These are phyloP conservation scores for Megalopta genalis DNA, from an alignment of 1,140 invertebrate genomes.

Conservation along the genomic window DNA sequence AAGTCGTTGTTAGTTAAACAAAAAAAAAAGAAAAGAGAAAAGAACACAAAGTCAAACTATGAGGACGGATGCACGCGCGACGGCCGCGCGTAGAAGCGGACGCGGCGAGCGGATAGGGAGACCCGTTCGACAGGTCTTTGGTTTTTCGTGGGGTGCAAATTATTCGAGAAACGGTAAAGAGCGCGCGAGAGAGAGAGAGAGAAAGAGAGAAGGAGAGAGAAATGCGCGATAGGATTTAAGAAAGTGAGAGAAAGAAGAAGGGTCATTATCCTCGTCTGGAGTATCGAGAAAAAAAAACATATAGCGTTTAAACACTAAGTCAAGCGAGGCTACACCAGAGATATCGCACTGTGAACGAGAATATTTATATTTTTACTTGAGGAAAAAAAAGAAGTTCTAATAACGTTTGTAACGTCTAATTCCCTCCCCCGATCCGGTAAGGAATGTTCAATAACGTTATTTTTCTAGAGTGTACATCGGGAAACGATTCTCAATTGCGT, in stretches of 20 bases:
- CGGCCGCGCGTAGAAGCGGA: too few species aligned
- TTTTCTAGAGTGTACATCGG: slow-evolving; percentile 75
- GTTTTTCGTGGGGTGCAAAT: slow-evolving; percentile 26
- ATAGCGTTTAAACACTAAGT: slow-evolving; percentile 46
- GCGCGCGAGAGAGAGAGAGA: background rate
- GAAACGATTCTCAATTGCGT: slow-evolving; percentile 60
- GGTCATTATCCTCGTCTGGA: slow-evolving; percentile 24
- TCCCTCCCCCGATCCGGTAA: slow-evolving; percentile 39
- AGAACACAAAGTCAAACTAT: background rate
- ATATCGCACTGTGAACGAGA: slow-evolving; percentile 65
- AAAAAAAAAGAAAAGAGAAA: slow-evolving; percentile 45
- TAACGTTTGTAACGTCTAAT: slow-evolving; percentile 70
- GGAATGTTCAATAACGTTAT: slow-evolving; percentile 67
- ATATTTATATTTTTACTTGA: slow-evolving; percentile 78
- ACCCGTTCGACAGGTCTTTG: slow-evolving; percentile 41
- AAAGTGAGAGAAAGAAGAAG: background rate
- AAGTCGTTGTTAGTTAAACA: slow-evolving; percentile 61
- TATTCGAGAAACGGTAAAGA: slow-evolving; percentile 2
- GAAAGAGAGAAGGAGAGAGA: background rate
- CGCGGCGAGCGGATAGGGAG: slow-evolving; percentile 25
- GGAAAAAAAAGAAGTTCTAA: slow-evolving; percentile 66
- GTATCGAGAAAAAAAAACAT: slow-evolving; percentile 25
- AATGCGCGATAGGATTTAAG: slow-evolving; percentile 14
- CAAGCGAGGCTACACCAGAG: slow-evolving; percentile 41
- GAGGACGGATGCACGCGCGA: slow-evolving; percentile 26